These are phyloP conservation scores for Lissonota sp. DNA, from an alignment of 2,888 invertebrate species.

Conservation along the genomic window DNA sequence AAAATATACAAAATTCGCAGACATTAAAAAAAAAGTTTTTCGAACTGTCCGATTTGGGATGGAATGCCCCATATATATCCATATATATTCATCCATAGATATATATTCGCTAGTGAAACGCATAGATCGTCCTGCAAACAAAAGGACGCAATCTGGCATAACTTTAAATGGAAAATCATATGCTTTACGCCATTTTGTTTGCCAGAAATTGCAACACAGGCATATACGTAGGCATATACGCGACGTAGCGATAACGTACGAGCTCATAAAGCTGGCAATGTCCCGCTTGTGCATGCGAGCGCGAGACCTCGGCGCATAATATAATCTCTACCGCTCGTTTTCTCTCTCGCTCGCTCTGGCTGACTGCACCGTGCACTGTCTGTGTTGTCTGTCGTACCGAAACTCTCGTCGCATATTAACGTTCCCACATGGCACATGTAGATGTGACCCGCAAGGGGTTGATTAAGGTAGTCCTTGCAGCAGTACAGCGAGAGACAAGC, in stretches of 20 bases:
- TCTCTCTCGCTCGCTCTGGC: neutral
- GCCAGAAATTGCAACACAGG: slow-evolving; percentile 1
- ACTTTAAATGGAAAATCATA: no score
- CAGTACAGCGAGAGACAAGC: no score
- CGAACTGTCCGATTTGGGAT: no score
- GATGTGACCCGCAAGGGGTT: no score
- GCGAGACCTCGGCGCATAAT: slow-evolving; percentile 65
- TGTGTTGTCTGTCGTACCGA: neutral
- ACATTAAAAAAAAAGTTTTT: no score
- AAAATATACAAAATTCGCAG: no score
- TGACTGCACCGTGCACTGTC: neutral
- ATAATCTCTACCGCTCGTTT: slow-evolving; percentile 68
- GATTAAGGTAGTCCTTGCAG: no score
- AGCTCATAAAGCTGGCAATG: slow-evolving; percentile 76
- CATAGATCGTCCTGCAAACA: no score
- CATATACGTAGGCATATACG: slow-evolving; percentile 43
- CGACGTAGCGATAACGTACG: slow-evolving; percentile 73
- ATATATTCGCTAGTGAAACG: slow-evolving; percentile 44
- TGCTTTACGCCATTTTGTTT: no score
- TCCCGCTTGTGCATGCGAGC: slow-evolving; percentile 53
- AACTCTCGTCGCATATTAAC: slow-evolving; percentile 15
- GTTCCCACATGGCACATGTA: neutral
- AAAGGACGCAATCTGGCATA: no score
- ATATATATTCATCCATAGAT: slow-evolving; percentile 45
- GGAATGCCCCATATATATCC: slow-evolving; percentile 30